phyloP scores from a whole-genome alignment of 2,888 invertebrate species.

The Ptychoptera albimana region DNA sequence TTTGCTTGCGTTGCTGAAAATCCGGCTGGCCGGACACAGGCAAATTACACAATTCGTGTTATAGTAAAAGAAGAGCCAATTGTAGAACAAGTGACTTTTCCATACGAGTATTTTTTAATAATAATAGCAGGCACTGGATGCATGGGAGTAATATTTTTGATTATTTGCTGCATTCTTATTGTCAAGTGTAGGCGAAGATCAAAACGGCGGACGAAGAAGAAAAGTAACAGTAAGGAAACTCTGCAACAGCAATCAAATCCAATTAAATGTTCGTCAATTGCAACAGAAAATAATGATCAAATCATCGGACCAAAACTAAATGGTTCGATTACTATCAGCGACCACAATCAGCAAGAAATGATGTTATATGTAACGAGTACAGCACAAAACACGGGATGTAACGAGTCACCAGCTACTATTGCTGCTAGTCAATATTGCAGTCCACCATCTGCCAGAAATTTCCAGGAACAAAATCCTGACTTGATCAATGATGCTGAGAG shows the following conservation, averaged over 20 bases:
- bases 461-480: constrained; percentile 58
- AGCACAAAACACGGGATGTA: constrained; percentile 21
- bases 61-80: constrained; percentile 57
- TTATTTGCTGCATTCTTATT: constrained; percentile 49
- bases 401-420: constrained; percentile 22
- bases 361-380: constrained; percentile 23
- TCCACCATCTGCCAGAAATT: constrained; percentile 37
- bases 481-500: constrained; percentile 63
- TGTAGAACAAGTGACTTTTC: constrained; percentile 49
- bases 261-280: constrained; percentile 34
- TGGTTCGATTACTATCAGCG: constrained; percentile 37
- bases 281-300: constrained; percentile 29
- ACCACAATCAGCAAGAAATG: constrained; percentile 31
- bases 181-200: constrained; percentile 34
- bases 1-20: constrained; percentile 78
- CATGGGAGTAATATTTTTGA: constrained; percentile 43
- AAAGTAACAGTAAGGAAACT: constrained; percentile 39
- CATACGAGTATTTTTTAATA: constrained; percentile 52
- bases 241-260: constrained; percentile 16
- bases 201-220: constrained; percentile 26
- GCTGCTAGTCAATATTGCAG: constrained; percentile 35
- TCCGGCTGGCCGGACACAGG: constrained; percentile 59
- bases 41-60: constrained; percentile 67
- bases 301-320: constrained; percentile 35
- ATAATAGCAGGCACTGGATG: constrained; percentile 48